phyloP scores from a whole-genome alignment of 2,888 invertebrate genomes.

The Eumerus sabulonum region DNA sequence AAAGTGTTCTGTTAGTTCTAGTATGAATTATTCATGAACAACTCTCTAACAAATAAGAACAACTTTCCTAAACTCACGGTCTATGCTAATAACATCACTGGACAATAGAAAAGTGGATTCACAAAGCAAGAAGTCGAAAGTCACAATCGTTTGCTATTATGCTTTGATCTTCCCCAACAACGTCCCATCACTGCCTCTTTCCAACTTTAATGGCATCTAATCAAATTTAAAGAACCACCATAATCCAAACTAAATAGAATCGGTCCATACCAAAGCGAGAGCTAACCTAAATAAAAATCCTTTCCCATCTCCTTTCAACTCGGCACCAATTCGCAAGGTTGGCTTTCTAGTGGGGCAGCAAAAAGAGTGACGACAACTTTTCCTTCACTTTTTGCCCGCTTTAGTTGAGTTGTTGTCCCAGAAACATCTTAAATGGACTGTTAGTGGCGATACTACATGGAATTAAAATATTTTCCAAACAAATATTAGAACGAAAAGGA shows the following conservation, averaged over 20 bases:
- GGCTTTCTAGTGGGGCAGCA: no score
- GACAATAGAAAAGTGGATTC: no score
- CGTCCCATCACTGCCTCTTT: background rate
- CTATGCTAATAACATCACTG: no score
- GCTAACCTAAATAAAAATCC: conserved; percentile 39
- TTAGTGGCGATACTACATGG: conserved; percentile 30
- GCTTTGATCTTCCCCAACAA: no score
- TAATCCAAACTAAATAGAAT: conserved; percentile 12
- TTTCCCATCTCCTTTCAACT: conserved; percentile 5
- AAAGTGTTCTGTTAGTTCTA: no score
- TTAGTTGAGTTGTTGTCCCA: conserved; percentile 30
- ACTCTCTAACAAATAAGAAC: no score
- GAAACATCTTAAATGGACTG: conserved; percentile 30
- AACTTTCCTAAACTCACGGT: no score
- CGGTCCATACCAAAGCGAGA: conserved; percentile 28
- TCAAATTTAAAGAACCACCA: conserved; percentile 31
- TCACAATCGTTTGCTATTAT: no score
- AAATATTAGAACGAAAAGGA: conserved; percentile 11
- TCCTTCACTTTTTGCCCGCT: background rate
- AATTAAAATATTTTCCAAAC: conserved; percentile 47
- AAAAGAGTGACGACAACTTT: no score
- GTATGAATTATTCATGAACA: no score
- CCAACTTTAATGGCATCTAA: conserved; percentile 33
- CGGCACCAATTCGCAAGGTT: background rate
- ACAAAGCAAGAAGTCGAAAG: no score